phyloP scores from a whole-genome alignment of 2,113 vertebrate species.

The Micronycteris hirsuta region DNA sequence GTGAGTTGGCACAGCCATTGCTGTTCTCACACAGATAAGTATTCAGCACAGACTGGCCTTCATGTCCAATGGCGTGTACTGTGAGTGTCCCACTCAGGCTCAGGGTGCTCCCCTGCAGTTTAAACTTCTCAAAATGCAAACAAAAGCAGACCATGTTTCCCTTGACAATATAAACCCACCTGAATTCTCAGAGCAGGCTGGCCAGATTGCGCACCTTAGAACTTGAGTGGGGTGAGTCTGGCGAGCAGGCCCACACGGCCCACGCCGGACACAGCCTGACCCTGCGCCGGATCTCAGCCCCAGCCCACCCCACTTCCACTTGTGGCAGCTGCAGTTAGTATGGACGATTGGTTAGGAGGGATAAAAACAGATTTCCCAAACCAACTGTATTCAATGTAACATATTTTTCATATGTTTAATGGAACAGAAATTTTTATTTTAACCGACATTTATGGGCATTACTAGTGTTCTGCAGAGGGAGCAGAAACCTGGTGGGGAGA shows the following conservation, averaged over 20 bases:
- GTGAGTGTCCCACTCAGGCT: neutral
- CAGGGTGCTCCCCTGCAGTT: rapidly evolving
- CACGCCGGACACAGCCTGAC: neutral
- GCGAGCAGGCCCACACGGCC: rapidly evolving
- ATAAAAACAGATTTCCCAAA: constrained; percentile 81
- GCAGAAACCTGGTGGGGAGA: constrained; percentile 65
- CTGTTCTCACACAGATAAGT: neutral
- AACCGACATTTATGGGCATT: constrained; percentile 73
- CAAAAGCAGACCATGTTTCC: neutral
- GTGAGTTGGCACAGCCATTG: neutral
- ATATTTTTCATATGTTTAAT: constrained; percentile 84
- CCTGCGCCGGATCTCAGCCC: neutral
- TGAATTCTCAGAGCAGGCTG: neutral
- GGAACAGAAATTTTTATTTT: constrained; percentile 82
- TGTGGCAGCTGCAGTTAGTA: constrained; percentile 72
- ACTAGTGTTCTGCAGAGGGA: constrained; percentile 63
- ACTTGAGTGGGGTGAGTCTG: neutral
- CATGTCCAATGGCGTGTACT: neutral
- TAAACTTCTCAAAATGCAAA: neutral
- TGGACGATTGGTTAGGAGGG: constrained; percentile 71
- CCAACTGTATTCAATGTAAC: constrained; percentile 78
- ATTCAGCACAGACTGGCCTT: neutral
- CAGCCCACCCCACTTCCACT: neutral
- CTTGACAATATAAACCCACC: neutral
- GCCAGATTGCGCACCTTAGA: neutral